Base-by-base conservation (phyloP, 2,797 vertebrate genomes). In the Cirrhinus molitorella region DNA sequence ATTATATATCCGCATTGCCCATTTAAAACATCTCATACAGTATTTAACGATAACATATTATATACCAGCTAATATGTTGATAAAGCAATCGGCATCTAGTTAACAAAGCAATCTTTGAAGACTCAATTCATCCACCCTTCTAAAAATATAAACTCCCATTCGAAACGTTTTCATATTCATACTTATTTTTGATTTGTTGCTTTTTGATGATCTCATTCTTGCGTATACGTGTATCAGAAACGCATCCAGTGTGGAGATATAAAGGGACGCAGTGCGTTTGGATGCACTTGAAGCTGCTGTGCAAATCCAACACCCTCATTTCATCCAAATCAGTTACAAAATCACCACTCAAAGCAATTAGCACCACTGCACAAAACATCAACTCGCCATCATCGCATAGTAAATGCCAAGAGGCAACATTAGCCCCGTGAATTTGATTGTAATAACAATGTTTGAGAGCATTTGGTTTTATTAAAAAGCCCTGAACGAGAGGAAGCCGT, bases 31-130 rank as follows among this genome's bases (percentile, higher is more conserved):
- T 43, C 16, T 40, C 61, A 55, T 82, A 82, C 71, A 82, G 80
- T 82, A 82, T 82, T 74, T 74, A 53, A 40, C 53, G 80, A 82
- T 65, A 13, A 63, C 40, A 71, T 59, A 70, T 80, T 19, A 71
- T 59, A 80, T n/a, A 47, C 37, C 34, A 80, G 67, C 25, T 53
- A 31, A 43, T 57, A 57, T 45, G 23, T 28, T 31, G 17, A 8
- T 17, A 34, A 80, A 59, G 79, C 67, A 31, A 28, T n/a, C 19
- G 14, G 17, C 3, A n/a, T 59, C n/a, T 47, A 78, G n/a, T 25
- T 79, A 53, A 40, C 45, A 67, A 80, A 71, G 23, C 3, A 28
- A 25, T 34, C 11, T 34, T 14, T 16, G 12, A 23, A 79, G 3
- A 45, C 43, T 66, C 43, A 68, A 71, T 31, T 80, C 79, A 81